phyloP scores from a whole-genome alignment of 2,888 invertebrate genomes.

The Sisyra nigra region DNA sequence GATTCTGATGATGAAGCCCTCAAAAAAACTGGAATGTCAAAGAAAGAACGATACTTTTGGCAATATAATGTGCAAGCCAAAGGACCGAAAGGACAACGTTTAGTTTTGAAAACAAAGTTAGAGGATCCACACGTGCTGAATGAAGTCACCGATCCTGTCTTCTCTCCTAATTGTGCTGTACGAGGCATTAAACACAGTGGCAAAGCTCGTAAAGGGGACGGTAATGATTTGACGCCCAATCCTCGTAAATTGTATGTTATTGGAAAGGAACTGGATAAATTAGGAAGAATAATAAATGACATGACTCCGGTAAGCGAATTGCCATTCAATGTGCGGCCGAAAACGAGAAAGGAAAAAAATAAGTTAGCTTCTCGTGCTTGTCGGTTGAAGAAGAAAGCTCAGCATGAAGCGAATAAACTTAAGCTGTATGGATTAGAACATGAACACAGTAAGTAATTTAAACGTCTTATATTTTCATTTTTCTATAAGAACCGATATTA shows the following conservation, averaged over 20 bases:
- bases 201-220: constrained; percentile 91
- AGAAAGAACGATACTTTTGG: constrained; percentile 88
- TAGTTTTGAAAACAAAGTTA: constrained; percentile 67
- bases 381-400: constrained; percentile 94
- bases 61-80: constrained; percentile 98
- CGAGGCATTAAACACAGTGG: constrained; percentile 74
- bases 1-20: constrained; percentile 47
- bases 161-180: constrained; percentile 81
- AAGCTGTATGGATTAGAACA: constrained; percentile 84
- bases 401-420: constrained; percentile 96
- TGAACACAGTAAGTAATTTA: constrained; percentile 73
- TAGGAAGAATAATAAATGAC: constrained; percentile 82
- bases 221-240: constrained; percentile 93
- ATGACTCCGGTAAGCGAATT: constrained; percentile 92
- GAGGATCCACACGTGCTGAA: constrained; percentile 87
- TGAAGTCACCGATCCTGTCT: constrained; percentile 89
- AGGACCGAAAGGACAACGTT: constrained; percentile 87
- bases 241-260: constrained; percentile 80
- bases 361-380: constrained; percentile 94
- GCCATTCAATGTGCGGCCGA: constrained; percentile 75
- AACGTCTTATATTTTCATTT: background rate
- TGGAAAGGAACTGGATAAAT: constrained; percentile 81
- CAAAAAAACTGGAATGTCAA: constrained; percentile 20
- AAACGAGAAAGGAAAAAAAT: constrained; percentile 95
- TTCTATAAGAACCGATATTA: no score